phyloP scores from a whole-genome alignment of 2,113 vertebrate genomes.

The Peromyscus polionotus region DNA sequence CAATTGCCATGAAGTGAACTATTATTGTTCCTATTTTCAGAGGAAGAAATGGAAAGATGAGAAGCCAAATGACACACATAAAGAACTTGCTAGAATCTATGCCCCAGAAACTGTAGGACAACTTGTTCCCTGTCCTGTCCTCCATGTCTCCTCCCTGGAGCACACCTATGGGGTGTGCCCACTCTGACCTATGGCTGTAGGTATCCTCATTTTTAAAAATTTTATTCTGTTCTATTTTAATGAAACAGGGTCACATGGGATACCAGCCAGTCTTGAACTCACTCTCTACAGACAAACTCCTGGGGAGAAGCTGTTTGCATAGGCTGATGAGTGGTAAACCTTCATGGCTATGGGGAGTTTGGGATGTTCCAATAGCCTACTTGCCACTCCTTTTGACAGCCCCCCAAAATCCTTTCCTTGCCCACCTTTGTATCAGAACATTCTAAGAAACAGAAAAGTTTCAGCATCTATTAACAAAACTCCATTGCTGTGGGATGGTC shows the following conservation, averaged over 20 bases:
- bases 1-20: neutral
- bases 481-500: too few relatives aligned
- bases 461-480: neutral
- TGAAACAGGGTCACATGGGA: neutral
- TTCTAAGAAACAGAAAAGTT: neutral
- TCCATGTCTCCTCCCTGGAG: neutral
- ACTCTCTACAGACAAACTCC: neutral
- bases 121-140: neutral
- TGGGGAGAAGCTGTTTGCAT: neutral
- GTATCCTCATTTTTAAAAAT: neutral
- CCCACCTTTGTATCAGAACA: neutral
- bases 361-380: neutral
- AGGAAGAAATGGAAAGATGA: constrained; percentile 11
- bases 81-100: neutral
- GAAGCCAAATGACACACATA: neutral
- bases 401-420: neutral
- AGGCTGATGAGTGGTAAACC: neutral
- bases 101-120: neutral
- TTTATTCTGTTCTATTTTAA: neutral
- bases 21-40: neutral
- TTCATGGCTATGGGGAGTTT: neutral
- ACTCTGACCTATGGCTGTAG: neutral
- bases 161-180: neutral
- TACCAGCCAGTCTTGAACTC: neutral
- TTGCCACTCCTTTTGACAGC: neutral